A percentile compares a stretch with the other conserved stretches of the same genome.
These are phyloP conservation scores for Pipistrellus kuhlii DNA, from an alignment of 2,797 vertebrate genomes.

Conservation along the genomic window DNA sequence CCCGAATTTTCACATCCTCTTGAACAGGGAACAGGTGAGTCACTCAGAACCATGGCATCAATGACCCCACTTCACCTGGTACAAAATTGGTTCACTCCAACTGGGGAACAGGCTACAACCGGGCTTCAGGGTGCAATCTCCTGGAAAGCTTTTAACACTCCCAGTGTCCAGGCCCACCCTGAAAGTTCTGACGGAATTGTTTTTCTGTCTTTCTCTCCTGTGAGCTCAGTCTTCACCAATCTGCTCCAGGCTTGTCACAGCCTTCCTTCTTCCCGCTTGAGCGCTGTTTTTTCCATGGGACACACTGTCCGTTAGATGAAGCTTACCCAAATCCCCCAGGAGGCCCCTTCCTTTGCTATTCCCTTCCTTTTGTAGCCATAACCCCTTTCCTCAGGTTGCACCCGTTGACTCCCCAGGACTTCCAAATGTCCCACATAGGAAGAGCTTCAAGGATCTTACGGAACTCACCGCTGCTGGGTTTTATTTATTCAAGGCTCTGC, in stretches of 20 bases:
- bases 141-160: background rate
- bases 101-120: background rate
- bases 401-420: background rate
- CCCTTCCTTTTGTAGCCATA: background rate
- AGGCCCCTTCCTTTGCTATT: background rate
- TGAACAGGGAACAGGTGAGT: constrained; percentile 31
- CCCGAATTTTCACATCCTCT: constrained; percentile 5
- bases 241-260: background rate
- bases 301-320: background rate
- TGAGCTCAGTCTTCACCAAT: background rate
- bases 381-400: background rate
- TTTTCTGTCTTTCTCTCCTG: background rate
- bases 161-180: background rate
- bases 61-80: background rate
- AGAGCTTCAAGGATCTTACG: background rate
- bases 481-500: constrained; percentile 45
- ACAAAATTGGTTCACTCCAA: background rate
- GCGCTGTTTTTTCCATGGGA: background rate
- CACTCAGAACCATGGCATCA: background rate
- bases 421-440: background rate
- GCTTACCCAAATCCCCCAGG: background rate
- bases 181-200: background rate
- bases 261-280: background rate
- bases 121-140: background rate
- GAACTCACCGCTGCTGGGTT: background rate